These are phyloP conservation scores for Drosophila ficusphila DNA, from an alignment of 1,140 invertebrate genomes.

Conservation along the genomic window DNA sequence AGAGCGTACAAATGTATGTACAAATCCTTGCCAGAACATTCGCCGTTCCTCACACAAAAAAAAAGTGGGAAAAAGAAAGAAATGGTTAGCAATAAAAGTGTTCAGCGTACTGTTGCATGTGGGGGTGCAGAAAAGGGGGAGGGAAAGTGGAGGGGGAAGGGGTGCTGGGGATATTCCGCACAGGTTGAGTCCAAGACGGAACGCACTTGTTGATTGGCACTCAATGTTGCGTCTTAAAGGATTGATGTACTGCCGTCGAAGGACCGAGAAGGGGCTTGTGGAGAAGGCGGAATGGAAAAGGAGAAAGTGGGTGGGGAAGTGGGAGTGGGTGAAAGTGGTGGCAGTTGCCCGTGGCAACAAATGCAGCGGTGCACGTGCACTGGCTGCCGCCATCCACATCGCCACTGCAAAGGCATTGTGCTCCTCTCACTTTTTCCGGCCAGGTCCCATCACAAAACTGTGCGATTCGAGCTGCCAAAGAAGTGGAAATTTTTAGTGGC, in stretches of 20 bases:
- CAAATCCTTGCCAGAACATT: constrained; percentile 69
- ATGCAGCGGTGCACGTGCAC: constrained; percentile 59
- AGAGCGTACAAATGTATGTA: constrained; percentile 49
- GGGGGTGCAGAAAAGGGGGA: background rate
- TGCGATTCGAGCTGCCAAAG: constrained; percentile 5
- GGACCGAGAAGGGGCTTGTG: background rate
- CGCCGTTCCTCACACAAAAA: constrained; percentile 37
- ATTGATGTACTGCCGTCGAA: constrained; percentile 66
- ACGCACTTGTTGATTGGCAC: constrained; percentile 82
- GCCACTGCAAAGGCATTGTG: background rate
- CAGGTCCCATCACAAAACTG: constrained; percentile 16
- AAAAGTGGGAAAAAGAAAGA: constrained; percentile 40
- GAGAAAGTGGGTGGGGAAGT: no score
- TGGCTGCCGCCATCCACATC: background rate
- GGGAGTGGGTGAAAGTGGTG: background rate
- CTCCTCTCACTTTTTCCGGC: constrained; percentile 13
- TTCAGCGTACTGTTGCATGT: constrained; percentile 77
- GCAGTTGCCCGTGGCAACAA: constrained; percentile 57
- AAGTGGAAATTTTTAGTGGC: constrained; percentile 16
- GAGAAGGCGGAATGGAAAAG: no score
- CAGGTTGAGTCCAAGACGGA: constrained; percentile 62
- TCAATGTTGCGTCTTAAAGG: constrained; percentile 81
- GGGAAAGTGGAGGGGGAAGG: no score
- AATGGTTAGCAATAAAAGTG: constrained; percentile 80
- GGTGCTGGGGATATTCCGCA: background rate